These are phyloP conservation scores for Aphelinus atriplicis DNA, from an alignment of 1,140 invertebrate genomes.

Conservation along the genomic window DNA sequence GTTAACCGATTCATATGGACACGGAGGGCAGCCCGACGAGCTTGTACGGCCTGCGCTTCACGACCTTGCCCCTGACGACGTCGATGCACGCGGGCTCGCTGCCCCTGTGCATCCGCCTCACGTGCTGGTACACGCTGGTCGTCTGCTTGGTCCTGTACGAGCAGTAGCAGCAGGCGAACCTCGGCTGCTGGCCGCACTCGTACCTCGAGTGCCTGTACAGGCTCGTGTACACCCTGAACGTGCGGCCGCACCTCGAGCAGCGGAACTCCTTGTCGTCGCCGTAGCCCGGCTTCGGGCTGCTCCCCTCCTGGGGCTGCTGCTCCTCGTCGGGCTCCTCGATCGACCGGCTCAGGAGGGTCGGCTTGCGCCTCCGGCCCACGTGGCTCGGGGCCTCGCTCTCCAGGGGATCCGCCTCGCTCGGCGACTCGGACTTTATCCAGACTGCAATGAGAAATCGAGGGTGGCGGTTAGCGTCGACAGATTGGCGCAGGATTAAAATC, in stretches of 20 bases:
- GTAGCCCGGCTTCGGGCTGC: not conserved
- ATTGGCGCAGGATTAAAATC: not conserved
- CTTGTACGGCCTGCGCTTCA: slow-evolving; percentile 8
- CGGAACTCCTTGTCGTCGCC: slow-evolving; percentile 6
- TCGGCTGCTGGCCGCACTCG: slow-evolving; percentile 26
- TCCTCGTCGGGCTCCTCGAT: not conserved
- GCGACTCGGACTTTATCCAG: slow-evolving; percentile 3
- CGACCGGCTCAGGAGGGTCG: no score
- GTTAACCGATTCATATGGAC: no score
- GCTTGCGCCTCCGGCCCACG: no score
- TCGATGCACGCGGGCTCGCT: slow-evolving; percentile 25
- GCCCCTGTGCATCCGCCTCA: slow-evolving; percentile 14
- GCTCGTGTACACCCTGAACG: slow-evolving; percentile 31
- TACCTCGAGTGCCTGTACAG: slow-evolving; percentile 29
- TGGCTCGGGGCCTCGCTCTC: no score
- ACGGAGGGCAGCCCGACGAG: no score
- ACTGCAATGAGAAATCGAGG: slow-evolving; percentile 21
- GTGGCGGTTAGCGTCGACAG: not conserved
- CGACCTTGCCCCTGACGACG: slow-evolving; percentile 6
- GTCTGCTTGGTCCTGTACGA: slow-evolving; percentile 26
- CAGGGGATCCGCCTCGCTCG: not conserved
- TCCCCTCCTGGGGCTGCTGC: not conserved
- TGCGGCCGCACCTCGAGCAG: slow-evolving; percentile 12
- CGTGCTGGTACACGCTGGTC: slow-evolving; percentile 29
- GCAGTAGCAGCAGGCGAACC: slow-evolving; percentile 29